Evolutionary conservation across 2,888 invertebrate species (phyloP), one percentile per base, ranked within the genome.

Genomic region (Drosophila histrio): DNA sequence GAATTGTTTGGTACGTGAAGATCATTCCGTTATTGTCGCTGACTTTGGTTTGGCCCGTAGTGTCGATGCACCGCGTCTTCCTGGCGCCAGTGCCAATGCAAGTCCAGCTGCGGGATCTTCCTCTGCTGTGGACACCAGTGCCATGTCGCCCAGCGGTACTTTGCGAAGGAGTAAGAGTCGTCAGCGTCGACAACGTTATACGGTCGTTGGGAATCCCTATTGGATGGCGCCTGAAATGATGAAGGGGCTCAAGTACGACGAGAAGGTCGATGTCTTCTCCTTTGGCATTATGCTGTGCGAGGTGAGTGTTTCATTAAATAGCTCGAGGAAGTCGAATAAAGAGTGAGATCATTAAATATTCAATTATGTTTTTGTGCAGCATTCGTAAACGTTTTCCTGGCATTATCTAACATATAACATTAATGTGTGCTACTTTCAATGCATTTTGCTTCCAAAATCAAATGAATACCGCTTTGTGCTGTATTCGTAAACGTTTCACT

Each of bases 201-300:
- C 98, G 0, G 98, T 98, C 24, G 98, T 98, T 0, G 98, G 98
- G 1, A 98, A 97, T 93, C 98, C 98, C 0, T 98, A 98, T 92
- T 98, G 98, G 98, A 98, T 98, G 98, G 98, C 98, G 0, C 98
- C 98, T 0, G 98, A 98, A 92, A 98, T 98, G 98, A 97, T 98
- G 97, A 97, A 96, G 91, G 98, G 98, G 17, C 96, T 97, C 87
- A 96, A 96, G 75, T 98, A 98, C 91, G 98, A 98, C 89, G 98
- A 98, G 91, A 97, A 97, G 91, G 98, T 98, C 0, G 98, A 98
- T 89, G 96, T 98, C 67, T 98, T 98, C 92, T 98, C 98, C 22
- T 98, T 97, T 92, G 98, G 98, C 28, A 98, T 98, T 74, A 96
- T 98, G 65, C 92, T 98, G 3, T 98, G 98, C 90, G 98, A 98